Percentiles rank a stretch among this genome's conserved stretches.
These are phyloP conservation scores for Myiothlypis coronata DNA, from an alignment of 2,797 vertebrate species.

Conservation along the genomic window DNA sequence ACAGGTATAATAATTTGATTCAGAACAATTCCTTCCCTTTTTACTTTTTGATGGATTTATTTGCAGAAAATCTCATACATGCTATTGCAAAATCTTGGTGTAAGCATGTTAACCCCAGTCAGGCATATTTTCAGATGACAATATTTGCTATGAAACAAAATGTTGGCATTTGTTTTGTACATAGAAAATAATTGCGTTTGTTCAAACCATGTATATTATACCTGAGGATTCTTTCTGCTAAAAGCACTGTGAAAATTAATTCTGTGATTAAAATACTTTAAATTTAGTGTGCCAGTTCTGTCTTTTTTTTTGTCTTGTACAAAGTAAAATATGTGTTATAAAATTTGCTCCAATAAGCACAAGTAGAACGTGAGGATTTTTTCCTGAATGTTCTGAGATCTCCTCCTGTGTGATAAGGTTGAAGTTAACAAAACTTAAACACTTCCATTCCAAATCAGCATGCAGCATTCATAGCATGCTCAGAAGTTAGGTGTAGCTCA, in stretches of 20 bases:
- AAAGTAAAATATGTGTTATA: neutral
- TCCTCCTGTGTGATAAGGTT: neutral
- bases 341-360: neutral
- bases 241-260: neutral
- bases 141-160: neutral
- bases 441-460: neutral
- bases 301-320: neutral
- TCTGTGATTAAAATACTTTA: neutral
- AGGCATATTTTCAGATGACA: neutral
- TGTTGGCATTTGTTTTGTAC: neutral
- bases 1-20: neutral
- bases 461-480: neutral
- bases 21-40: constrained; percentile 17
- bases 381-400: neutral
- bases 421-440: neutral
- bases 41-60: constrained; percentile 35
- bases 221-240: neutral
- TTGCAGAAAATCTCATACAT: constrained; percentile 1
- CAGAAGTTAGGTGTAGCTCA: neutral
- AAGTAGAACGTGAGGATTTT: neutral
- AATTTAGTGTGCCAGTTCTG: neutral
- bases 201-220: fast-evolving
- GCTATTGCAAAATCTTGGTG: neutral
- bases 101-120: neutral
- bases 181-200: neutral